Percentiles rank a stretch among this genome's conserved stretches.
phyloP scores from a whole-genome alignment of 2,888 invertebrate species.

The Pandemis heparana region DNA sequence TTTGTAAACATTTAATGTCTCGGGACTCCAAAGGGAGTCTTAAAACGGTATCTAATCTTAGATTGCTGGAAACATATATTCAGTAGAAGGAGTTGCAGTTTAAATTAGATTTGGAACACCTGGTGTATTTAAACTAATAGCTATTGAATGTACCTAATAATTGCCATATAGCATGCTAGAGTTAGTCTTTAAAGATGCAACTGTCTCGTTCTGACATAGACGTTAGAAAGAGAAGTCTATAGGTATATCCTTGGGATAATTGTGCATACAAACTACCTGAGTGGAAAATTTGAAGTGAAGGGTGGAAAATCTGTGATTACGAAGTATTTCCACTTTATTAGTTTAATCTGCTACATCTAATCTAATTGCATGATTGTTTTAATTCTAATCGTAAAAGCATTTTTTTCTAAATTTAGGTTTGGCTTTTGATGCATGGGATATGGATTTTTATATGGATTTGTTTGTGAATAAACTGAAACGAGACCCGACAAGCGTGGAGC shows the following conservation, averaged over 20 bases:
- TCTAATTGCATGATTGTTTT: neutral
- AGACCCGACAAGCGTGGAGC: slow-evolving; percentile 98
- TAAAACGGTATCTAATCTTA: too few species aligned
- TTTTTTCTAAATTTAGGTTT: slow-evolving; percentile 85
- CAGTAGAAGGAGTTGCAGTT: too few species aligned
- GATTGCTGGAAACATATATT: too few species aligned
- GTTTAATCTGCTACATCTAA: neutral
- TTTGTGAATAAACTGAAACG: slow-evolving; percentile 93
- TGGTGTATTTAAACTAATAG: neutral
- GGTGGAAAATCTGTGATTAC: neutral
- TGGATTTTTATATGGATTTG: slow-evolving; percentile 95
- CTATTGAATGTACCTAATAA: too few species aligned
- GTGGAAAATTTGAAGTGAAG: neutral
- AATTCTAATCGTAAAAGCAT: slow-evolving; percentile 31
- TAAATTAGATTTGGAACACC: too few species aligned
- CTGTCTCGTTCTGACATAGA: neutral
- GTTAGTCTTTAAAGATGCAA: neutral
- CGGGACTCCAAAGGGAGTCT: too few species aligned
- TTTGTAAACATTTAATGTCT: too few species aligned
- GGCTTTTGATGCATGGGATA: slow-evolving; percentile 97
- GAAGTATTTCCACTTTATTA: neutral
- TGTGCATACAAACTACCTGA: neutral
- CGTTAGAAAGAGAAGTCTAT: neutral
- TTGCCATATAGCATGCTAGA: too few species aligned
- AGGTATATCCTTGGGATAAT: neutral